Base-by-base conservation (phyloP, 2,888 invertebrate genomes). In the Himalopsyche japonica region DNA sequence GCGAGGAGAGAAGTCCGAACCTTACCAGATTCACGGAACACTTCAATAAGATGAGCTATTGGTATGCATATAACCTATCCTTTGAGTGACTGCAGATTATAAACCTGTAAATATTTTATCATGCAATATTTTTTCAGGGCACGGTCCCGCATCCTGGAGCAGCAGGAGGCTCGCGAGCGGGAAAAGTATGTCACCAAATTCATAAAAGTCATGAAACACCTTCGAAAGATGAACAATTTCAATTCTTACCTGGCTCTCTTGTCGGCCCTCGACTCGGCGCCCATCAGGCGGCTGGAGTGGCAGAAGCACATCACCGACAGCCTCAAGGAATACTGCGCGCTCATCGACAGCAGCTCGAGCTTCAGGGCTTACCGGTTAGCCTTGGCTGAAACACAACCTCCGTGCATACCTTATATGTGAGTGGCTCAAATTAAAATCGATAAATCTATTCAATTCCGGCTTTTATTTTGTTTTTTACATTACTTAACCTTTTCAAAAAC, bases 321-420 rank as follows among this genome's bases (percentile, higher is more conserved):
- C 81, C 92, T 99, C 87, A 96, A 97, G 89, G 98, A 99, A 89
- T 98, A 98, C 91, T 97, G 98, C 90, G 96, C 97, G 82, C 94
- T 99, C 86, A 99, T 99, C 88, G 99, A 99, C 92, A 98, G 98
- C 87, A 97, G 98, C n/a, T 97, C 97, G 57, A 99, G 99, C 88
- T 99, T 99, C 93, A 94, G 98, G 88, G 97, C 98, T n/a, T 99
- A 99, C 90, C 93, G 99, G 82, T 97, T 96, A 90, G 98, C 98
- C 78, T 92, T 99, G 87, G 96, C 97, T 6, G 98, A 98, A 89
- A 98, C 99, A 6, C 96, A 97, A 89, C 98, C 99, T 47, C 99
- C 99, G 47, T 99, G 99, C 91, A 98, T 99, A 92, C 99, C 99
- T 4, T 99, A 99, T 91, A 98, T 99, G 99, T 99, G 92, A 94